Evolutionary conservation across 2,888 invertebrate genomes (phyloP), one percentile per base, ranked within the genome.

Genomic region (Empis stercorea): DNA sequence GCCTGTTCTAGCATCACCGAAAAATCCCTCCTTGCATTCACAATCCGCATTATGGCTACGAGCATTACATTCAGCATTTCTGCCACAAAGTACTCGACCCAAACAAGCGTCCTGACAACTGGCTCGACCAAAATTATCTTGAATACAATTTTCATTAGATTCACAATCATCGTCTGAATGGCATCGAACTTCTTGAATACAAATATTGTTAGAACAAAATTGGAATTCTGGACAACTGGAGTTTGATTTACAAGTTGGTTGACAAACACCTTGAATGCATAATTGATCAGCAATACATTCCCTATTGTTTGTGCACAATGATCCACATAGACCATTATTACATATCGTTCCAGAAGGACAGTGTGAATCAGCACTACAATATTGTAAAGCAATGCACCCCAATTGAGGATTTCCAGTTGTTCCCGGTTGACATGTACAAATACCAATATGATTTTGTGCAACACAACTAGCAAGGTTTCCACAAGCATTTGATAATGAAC

Each of bases 211-310:
- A 52, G 76, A 75, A 59, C 91, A 91, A 60, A 79, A 86, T 62
- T 89, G 88, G 62, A 82, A 84, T 52, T 88, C 83, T 1, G 91
- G 87, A 57, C 92, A 93, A 13, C 85, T 84, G 3, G 76, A 70
- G 61, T 91, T 89, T 10, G 78, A 73, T 58, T 80, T 78, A 61
- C 92, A 92, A 4, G 87, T 86, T 17, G 87, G 79, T 60, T 87
- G 82, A 61, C 92, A 92, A n/a, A 86, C 78, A 11, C 80, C 81
- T 65, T 87, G 83, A 49, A 92, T 81, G 60, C 92, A 92, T 13
- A 88, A 71, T 70, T 92, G 91, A 58, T 88, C 86, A 14, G 78
- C 77, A 46, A 91, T 81, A 61, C 92, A 92, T 56, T 92, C 91
- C 52, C 91, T 76, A 16, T 84, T 78, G 55, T 81, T 84, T 55